phyloP scores from a whole-genome alignment of 1,140 invertebrate genomes.

The Platorchestia sp. region DNA sequence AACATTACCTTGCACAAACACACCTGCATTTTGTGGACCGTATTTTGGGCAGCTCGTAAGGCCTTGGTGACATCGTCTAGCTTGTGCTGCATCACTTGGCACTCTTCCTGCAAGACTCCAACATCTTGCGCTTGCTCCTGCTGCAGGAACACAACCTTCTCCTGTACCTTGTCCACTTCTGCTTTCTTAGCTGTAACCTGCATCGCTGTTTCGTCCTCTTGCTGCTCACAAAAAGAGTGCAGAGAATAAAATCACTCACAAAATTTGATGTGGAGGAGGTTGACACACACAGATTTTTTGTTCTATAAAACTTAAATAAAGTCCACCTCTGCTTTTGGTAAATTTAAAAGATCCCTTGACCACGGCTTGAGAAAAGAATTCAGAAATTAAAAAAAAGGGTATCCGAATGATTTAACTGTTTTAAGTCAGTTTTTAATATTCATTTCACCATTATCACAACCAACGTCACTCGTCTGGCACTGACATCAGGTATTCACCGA shows the following conservation, averaged over 20 bases:
- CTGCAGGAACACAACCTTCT: background rate
- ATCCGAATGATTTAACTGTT: too few species aligned
- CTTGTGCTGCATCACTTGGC: background rate
- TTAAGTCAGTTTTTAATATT: too few species aligned
- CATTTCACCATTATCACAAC: too few species aligned
- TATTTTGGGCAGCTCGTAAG: background rate
- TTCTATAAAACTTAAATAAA: too few species aligned
- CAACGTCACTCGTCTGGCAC: too few species aligned
- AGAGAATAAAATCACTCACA: background rate
- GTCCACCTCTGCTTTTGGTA: too few species aligned
- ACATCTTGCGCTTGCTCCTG: constrained; percentile 3
- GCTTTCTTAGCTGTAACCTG: background rate
- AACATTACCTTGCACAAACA: too few species aligned
- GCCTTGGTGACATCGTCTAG: background rate
- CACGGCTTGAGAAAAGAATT: too few species aligned
- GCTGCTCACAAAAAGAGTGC: background rate
- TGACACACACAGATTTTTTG: too few species aligned
- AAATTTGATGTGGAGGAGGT: background rate
- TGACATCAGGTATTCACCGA: too few species aligned
- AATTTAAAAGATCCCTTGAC: too few species aligned
- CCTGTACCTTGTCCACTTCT: background rate
- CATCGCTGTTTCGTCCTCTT: constrained; percentile 27
- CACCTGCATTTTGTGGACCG: constrained; percentile 9
- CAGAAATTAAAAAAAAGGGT: too few species aligned
- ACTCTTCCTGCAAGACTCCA: constrained; percentile 37